Base-by-base conservation (phyloP, 2,797 vertebrate genomes). In the Eleutherodactylus coqui region DNA sequence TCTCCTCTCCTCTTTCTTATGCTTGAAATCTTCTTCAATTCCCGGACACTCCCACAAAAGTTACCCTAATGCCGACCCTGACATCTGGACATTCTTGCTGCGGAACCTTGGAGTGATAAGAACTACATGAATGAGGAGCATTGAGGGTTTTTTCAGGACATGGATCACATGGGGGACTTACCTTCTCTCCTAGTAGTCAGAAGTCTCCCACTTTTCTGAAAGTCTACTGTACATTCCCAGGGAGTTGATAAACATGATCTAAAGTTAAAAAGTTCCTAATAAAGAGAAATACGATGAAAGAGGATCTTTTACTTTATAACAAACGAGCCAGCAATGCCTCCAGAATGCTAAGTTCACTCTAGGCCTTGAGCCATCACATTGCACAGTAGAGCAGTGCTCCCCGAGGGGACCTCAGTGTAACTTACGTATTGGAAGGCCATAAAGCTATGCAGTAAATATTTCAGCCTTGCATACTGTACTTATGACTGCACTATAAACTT, bases 401-500 rank as follows among this genome's bases (percentile, higher is more conserved):
- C 2, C 27, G 41, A 36, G 84, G 21, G 41, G 24, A 14, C 38
- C 24, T 70, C 19, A 41, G 58, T 76, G 85, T 67, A 27, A 76
- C 41, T 75, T 75, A 64, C 69, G 17, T 69, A 67, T 62, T 5
- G 58, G 27, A 38, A 77, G 51, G 14, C 69, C 6, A 43, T 64
- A 64, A 55, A 38, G 29, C 5, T 27, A 34, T 17, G n/a, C 7
- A 51, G 58, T 82, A 86, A 76, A 86, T 76, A 72, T 80, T 38
- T 47, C 43, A 81, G 62, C 53, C 9, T 32, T 29, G 4, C 16
- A 51, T 47, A 36, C 85, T 70, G 41, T 47, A 36, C 85, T 70
- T 79, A 79, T 10, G 53, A 67, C 47, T 86, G 72, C 32, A 76
- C 67, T 86, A 86, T 86, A 75, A 67, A 53, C 60, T 34, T 70